Conservation (phyloP, 2,113 vertebrate genomes). For the Melanostigma gelatinosum region DNA sequence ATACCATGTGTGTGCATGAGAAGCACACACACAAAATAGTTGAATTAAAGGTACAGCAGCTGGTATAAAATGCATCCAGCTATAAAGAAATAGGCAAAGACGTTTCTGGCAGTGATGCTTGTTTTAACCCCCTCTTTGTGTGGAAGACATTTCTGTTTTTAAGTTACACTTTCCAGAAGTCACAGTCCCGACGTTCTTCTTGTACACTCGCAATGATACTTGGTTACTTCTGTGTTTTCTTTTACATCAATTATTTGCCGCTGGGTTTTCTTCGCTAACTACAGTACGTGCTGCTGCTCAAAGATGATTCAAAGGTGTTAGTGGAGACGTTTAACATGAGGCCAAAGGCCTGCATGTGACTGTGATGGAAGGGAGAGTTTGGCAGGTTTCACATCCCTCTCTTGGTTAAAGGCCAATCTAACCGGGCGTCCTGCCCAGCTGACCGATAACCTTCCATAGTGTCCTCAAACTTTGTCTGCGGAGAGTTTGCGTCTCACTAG, state of each 20-base stretch:
- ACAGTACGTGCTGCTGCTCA: background rate
- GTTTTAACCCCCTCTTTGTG: constrained; percentile 12
- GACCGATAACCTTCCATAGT: constrained; percentile 48
- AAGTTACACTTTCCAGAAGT: constrained; percentile 44
- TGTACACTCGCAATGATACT: constrained; percentile 14
- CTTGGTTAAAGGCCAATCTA: constrained; percentile 54
- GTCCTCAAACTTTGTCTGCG: constrained; percentile 24
- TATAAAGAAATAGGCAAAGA: background rate
- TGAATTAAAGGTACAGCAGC: constrained; percentile 10
- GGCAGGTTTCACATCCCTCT: constrained; percentile 41
- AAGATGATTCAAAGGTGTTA: constrained; percentile 32
- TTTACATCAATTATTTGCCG: constrained; percentile 69
- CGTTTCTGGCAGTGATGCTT: background rate
- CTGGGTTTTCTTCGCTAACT: constrained; percentile 33
- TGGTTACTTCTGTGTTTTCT: constrained; percentile 59
- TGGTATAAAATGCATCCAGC: background rate
- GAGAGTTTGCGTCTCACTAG: background rate
- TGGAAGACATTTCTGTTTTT: constrained; percentile 37
- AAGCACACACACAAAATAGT: constrained; percentile 6
- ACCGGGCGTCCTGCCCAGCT: constrained; percentile 30
- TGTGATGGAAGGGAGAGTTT: constrained; percentile 25
- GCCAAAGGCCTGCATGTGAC: constrained; percentile 31
- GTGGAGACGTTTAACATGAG: constrained; percentile 24
- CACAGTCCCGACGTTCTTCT: constrained; percentile 14
- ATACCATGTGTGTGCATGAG: background rate